These are phyloP conservation scores for Asarcornis scutulata DNA, from an alignment of 2,113 vertebrate genomes.

Conservation along the genomic window DNA sequence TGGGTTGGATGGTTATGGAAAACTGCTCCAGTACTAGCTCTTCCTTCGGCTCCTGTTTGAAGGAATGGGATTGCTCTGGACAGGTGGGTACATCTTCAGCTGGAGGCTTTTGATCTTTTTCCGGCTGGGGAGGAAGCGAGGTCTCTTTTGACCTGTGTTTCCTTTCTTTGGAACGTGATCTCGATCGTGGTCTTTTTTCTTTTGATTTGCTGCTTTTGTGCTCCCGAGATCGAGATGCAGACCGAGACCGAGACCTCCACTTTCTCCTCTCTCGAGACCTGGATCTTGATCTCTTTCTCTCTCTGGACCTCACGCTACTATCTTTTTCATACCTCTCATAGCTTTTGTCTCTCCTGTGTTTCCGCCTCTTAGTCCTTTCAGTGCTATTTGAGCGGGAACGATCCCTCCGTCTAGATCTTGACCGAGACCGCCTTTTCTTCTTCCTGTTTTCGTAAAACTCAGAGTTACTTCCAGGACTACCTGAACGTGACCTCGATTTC, in stretches of 20 bases:
- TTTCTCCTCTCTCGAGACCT: constrained; percentile 77
- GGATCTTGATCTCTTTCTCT: constrained; percentile 74
- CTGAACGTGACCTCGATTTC: constrained; percentile 74
- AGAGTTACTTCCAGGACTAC: constrained; percentile 75
- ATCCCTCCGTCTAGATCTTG: constrained; percentile 63
- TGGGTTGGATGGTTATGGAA: constrained; percentile 50
- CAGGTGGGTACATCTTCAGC: neutral
- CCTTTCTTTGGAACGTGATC: constrained; percentile 83
- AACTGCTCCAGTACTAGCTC: constrained; percentile 37
- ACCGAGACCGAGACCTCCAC: constrained; percentile 54
- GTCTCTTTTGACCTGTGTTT: constrained; percentile 60
- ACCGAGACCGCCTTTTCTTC: constrained; percentile 75
- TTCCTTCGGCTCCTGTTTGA: constrained; percentile 29
- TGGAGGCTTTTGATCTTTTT: constrained; percentile 13
- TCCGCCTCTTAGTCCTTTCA: constrained; percentile 79
- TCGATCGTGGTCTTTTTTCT: constrained; percentile 70
- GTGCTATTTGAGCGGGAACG: constrained; percentile 79
- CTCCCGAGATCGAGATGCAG: constrained; percentile 63
- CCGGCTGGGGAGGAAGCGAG: neutral
- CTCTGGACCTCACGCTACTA: constrained; percentile 58
- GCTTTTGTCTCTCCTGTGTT: constrained; percentile 67
- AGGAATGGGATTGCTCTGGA: neutral
- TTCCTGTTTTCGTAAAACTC: constrained; percentile 68
- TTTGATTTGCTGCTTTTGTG: constrained; percentile 70
- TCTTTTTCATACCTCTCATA: constrained; percentile 75